Conservation (phyloP, 1,140 invertebrate species). For the Dryas iulia region DNA sequence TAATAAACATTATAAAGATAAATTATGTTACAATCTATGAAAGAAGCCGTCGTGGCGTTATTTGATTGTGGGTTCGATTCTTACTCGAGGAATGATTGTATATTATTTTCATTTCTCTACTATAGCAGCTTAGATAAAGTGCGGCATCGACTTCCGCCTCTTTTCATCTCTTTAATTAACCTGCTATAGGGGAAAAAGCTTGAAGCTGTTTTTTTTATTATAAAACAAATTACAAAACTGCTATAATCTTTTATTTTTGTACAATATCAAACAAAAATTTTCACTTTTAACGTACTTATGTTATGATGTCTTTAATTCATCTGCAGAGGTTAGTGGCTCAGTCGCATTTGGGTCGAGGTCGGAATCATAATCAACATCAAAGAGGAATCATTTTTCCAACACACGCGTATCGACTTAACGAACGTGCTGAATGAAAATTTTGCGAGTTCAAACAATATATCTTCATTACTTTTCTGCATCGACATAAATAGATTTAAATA, state of each 20-base stretch:
- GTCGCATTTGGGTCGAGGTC: neutral
- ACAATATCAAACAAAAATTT: neutral
- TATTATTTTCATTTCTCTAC: too few relatives aligned
- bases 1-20: neutral
- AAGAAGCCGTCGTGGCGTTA: too few relatives aligned
- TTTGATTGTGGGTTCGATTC: too few relatives aligned
- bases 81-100: too few relatives aligned
- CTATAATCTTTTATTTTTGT: neutral
- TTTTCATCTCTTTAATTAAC: too few relatives aligned
- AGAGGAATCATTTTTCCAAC: neutral
- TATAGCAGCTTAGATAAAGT: too few relatives aligned
- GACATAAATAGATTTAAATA: constrained; percentile 57
- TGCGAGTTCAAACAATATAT: constrained; percentile 22
- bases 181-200: too few relatives aligned
- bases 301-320: neutral
- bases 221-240: neutral
- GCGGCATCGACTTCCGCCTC: too few relatives aligned
- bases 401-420: neutral
- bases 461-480: constrained; percentile 44
- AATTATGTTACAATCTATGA: too few relatives aligned
- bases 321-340: neutral
- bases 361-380: neutral
- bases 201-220: too few relatives aligned
- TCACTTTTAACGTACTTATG: neutral
- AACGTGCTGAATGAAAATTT: constrained; percentile 36